phyloP scores from a whole-genome alignment of 2,113 vertebrate genomes.

The Calyptomena viridis region DNA sequence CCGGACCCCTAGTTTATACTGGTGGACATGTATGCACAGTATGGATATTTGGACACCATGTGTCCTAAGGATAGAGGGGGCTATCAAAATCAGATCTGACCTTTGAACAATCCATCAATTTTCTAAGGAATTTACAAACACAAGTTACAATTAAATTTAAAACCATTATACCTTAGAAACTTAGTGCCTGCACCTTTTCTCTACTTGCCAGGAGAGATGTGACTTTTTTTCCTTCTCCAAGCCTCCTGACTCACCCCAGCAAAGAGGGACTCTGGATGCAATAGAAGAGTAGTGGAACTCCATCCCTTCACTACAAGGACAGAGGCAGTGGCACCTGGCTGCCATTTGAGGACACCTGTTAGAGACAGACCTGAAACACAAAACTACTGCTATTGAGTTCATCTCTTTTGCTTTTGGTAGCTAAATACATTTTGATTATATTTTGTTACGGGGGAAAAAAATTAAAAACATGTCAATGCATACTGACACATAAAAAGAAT shows the following conservation, averaged over 20 bases:
- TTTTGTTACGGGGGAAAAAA: accelerated
- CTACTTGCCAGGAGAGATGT: neutral
- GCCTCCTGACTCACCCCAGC: neutral
- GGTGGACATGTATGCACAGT: neutral
- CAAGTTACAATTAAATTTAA: neutral
- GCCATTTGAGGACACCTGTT: neutral
- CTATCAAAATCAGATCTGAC: neutral
- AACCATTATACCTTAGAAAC: neutral
- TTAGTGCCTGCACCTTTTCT: neutral
- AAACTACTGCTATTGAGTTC: neutral
- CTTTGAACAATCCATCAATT: neutral
- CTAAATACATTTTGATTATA: neutral
- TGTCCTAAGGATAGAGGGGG: neutral
- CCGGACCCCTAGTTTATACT: neutral
- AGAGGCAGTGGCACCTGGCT: neutral
- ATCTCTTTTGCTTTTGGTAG: neutral
- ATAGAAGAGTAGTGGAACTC: neutral
- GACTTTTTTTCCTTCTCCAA: neutral
- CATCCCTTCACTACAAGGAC: neutral
- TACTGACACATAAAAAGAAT: neutral
- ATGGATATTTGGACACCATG: neutral
- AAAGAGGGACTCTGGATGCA: neutral
- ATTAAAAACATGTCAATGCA: neutral
- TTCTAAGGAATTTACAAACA: neutral
- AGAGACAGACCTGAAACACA: neutral